Evolutionary conservation across 1,140 invertebrate genomes (phyloP).

Genomic region (Rhopalosiphum maidis): DNA sequence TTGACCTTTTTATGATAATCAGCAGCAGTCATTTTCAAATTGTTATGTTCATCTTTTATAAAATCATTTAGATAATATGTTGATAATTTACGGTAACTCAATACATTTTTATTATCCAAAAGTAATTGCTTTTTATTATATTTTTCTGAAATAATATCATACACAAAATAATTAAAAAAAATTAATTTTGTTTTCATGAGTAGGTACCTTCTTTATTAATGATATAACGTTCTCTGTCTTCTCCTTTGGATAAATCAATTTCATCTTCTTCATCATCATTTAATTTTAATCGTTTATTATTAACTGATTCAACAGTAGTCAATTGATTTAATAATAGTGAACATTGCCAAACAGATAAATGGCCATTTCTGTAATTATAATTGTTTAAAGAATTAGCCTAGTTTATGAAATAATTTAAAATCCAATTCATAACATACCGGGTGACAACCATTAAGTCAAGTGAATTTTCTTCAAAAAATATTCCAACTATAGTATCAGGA

Average conservation of each 20-base stretch:
- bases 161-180: slow-evolving; percentile 38
- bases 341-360: slow-evolving; percentile 88
- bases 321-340: slow-evolving; percentile 74
- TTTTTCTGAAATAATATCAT: slow-evolving; percentile 47
- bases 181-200: neutral
- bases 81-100: slow-evolving; percentile 73
- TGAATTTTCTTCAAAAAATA: slow-evolving; percentile 87
- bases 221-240: slow-evolving; percentile 65
- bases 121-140: slow-evolving; percentile 56
- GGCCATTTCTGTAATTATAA: slow-evolving; percentile 67
- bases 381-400: slow-evolving; percentile 14
- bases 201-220: slow-evolving; percentile 62
- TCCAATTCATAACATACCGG: slow-evolving; percentile 65
- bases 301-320: slow-evolving; percentile 64
- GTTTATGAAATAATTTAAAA: slow-evolving; percentile 23
- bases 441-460: slow-evolving; percentile 82
- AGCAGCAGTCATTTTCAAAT: slow-evolving; percentile 74
- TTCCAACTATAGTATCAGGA: slow-evolving; percentile 79
- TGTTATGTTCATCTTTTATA: slow-evolving; percentile 69
- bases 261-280: slow-evolving; percentile 67
- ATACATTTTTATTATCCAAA: slow-evolving; percentile 64
- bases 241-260: slow-evolving; percentile 65
- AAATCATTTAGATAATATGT: slow-evolving; percentile 77
- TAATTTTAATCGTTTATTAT: slow-evolving; percentile 65
- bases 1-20: slow-evolving; percentile 80